Conservation (phyloP, 2,797 vertebrate genomes). For the Scyliorhinus canicula region DNA sequence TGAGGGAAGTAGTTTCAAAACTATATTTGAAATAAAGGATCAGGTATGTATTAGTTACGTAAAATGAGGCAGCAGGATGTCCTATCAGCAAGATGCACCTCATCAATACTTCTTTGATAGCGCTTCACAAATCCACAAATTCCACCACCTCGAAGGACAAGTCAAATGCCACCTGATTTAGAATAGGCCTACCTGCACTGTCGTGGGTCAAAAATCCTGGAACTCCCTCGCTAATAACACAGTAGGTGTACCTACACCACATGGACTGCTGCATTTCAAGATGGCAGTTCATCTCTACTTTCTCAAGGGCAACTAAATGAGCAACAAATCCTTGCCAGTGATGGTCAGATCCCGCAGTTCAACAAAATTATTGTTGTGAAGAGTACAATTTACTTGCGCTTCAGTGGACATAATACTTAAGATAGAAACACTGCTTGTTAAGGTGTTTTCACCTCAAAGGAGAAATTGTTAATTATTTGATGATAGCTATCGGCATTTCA, state of each 20-base stretch:
- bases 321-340: background rate
- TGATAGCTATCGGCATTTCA: background rate
- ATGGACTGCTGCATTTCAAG: no score
- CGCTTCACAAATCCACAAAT: background rate
- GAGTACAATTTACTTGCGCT: background rate
- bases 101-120: background rate
- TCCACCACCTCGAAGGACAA: background rate
- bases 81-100: background rate
- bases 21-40: no score
- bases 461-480: background rate
- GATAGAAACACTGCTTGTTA: background rate
- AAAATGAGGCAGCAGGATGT: background rate
- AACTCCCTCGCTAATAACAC: no score
- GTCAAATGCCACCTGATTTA: background rate
- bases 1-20: background rate
- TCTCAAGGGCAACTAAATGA: background rate
- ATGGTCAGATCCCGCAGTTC: background rate
- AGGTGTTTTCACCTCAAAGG: background rate
- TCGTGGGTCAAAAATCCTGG: no score
- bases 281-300: background rate
- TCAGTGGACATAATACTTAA: background rate
- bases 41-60: background rate
- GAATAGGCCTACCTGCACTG: background rate
- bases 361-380: background rate
- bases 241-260: background rate